These are phyloP conservation scores for Dendrocincla tyrannina DNA, from an alignment of 2,797 vertebrate species.

Conservation along the genomic window DNA sequence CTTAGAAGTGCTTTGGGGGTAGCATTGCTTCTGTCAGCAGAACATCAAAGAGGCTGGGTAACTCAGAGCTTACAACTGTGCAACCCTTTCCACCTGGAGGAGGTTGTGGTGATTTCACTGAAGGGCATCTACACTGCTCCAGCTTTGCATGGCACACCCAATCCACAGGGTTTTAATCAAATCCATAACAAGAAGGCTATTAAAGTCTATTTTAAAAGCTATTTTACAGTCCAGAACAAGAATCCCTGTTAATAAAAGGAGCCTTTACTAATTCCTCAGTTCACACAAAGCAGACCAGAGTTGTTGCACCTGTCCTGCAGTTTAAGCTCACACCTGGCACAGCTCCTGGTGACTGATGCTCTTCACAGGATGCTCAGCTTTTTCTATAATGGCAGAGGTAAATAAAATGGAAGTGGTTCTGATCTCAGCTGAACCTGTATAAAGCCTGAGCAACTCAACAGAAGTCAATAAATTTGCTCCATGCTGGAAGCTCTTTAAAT, in stretches of 20 bases:
- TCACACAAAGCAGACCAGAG: not conserved
- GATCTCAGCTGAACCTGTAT: not conserved
- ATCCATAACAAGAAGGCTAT: not conserved
- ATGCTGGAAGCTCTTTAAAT: conserved; percentile 39
- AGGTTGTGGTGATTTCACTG: not conserved
- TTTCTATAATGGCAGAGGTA: not conserved
- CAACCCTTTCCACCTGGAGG: not conserved
- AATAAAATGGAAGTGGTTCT: not conserved
- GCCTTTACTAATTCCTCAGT: not conserved
- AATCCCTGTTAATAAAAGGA: not conserved
- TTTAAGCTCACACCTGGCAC: not conserved
- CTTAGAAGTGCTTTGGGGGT: not conserved
- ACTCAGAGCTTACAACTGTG: not conserved
- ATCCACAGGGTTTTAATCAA: not conserved
- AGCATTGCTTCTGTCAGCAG: not conserved
- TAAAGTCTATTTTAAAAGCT: not conserved
- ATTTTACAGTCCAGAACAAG: not conserved
- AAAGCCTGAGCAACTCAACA: conserved; percentile 1
- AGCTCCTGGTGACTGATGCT: not conserved
- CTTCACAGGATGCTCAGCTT: not conserved
- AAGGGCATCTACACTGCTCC: not conserved
- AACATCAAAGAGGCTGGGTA: not conserved
- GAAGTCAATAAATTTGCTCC: not conserved
- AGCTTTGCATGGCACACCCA: not conserved
- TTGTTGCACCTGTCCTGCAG: not conserved